Conservation (phyloP, 2,113 vertebrate genomes). For the Helogale parvula region DNA sequence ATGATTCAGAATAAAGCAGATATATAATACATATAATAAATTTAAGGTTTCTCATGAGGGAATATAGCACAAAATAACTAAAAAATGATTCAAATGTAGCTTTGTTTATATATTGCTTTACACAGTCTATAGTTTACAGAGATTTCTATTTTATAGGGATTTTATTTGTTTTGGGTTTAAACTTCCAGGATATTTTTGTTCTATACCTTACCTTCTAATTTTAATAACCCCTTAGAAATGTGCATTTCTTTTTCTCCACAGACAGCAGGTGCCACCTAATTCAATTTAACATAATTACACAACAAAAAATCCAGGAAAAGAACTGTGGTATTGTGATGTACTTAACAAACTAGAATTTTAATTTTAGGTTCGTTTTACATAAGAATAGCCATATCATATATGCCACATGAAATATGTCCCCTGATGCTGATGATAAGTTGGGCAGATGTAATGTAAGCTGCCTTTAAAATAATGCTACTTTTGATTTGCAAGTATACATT, state of each 20-base stretch:
- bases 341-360: conserved; percentile 1
- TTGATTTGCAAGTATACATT: background rate
- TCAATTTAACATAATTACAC: background rate
- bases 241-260: background rate
- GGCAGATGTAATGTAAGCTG: background rate
- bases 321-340: background rate
- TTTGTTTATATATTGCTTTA: background rate
- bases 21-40: background rate
- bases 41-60: background rate
- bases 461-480: background rate
- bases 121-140: background rate
- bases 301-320: conserved; percentile 16
- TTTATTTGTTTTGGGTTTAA: background rate
- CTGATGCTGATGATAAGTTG: background rate
- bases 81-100: conserved; percentile 6
- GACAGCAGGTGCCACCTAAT: background rate
- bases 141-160: background rate
- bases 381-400: background rate
- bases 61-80: background rate
- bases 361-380: conserved; percentile 7
- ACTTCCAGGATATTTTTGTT: background rate
- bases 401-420: background rate
- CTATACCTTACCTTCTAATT: background rate
- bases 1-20: background rate
- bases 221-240: background rate